These are phyloP conservation scores for Petrolisthes manimaculis DNA, from an alignment of 2,888 invertebrate genomes.

Conservation along the genomic window DNA sequence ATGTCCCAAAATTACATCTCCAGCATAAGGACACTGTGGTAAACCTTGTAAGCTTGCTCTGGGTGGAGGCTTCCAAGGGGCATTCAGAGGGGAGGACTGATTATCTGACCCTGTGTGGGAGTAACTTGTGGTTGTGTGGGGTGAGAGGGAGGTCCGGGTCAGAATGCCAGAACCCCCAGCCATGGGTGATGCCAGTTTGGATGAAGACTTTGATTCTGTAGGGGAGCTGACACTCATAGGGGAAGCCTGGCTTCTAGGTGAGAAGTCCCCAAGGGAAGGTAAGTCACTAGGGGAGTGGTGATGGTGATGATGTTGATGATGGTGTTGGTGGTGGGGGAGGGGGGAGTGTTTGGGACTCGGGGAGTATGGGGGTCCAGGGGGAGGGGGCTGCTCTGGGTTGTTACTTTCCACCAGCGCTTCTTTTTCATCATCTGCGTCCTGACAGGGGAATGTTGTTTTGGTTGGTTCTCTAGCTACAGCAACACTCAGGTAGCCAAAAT, in stretches of 20 bases:
- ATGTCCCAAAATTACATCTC: conserved; percentile 41
- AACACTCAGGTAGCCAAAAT: conserved; percentile 46
- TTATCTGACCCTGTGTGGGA: conserved; percentile 24
- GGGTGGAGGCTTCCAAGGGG: conserved; percentile 36
- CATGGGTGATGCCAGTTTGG: conserved; percentile 34
- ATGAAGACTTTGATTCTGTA: conserved; percentile 4
- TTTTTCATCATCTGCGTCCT: conserved; percentile 65
- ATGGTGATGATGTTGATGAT: conserved; percentile 8
- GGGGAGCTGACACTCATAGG: conserved; percentile 45
- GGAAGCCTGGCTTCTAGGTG: conserved; percentile 22
- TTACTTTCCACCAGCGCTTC: conserved; percentile 56
- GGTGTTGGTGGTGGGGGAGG: conserved; percentile 38
- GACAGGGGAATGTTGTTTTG: conserved; percentile 66
- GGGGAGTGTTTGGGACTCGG: conserved; percentile 50
- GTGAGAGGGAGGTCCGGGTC: conserved; percentile 29
- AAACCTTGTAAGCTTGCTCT: conserved; percentile 15
- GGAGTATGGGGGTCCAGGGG: conserved; percentile 49
- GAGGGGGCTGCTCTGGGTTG: conserved; percentile 44
- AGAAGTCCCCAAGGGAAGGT: conserved; percentile 19
- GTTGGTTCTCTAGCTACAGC: conserved; percentile 64
- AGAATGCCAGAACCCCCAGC: conserved; percentile 7
- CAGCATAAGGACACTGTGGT: conserved; percentile 34
- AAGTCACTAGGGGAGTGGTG: conserved; percentile 28
- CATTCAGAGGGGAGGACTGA: conserved; percentile 10
- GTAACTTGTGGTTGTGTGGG: conserved; percentile 18